Percentiles rank a stretch among this genome's conserved stretches.
Evolutionary conservation across 2,113 vertebrate genomes (phyloP).

Genomic region (Hyperopisus bebe): DNA sequence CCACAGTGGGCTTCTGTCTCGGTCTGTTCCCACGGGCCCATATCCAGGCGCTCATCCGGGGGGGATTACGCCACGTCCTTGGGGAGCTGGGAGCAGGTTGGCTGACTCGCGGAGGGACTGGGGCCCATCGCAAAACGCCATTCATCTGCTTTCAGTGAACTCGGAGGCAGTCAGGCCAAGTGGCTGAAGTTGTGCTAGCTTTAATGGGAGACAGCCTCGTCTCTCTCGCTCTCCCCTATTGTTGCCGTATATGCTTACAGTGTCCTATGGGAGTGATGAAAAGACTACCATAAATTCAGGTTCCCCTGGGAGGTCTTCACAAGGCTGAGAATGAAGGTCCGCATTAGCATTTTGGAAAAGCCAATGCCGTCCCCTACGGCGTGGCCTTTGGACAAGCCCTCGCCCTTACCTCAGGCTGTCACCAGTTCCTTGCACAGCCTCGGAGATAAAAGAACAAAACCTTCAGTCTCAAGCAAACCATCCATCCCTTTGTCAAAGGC

Average conservation of each 20-base stretch:
- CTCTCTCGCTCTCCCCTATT: not conserved
- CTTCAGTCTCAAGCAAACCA: not conserved
- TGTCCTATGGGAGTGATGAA: not conserved
- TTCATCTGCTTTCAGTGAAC: slow-evolving; percentile 3
- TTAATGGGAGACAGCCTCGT: not conserved
- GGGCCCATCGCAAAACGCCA: not conserved
- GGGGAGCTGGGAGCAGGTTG: not conserved
- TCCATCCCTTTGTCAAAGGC: not conserved
- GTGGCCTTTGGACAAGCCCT: not conserved
- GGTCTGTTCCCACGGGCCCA: not conserved
- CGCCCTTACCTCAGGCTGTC: not conserved
- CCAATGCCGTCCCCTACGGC: not conserved
- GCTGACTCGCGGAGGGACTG: not conserved
- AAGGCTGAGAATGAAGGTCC: not conserved
- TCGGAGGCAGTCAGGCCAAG: not conserved
- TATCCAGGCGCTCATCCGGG: slow-evolving; percentile 4
- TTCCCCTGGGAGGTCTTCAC: not conserved
- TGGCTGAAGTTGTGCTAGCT: not conserved
- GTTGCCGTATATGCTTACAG: not conserved
- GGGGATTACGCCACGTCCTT: not conserved
- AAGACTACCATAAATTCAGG: not conserved
- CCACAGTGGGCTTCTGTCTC: not conserved
- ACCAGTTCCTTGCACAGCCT: not conserved
- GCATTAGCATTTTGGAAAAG: not conserved
- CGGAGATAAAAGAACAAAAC: not conserved